These are phyloP conservation scores for Chouioia cunea DNA, from an alignment of 2,888 invertebrate species.

Conservation along the genomic window DNA sequence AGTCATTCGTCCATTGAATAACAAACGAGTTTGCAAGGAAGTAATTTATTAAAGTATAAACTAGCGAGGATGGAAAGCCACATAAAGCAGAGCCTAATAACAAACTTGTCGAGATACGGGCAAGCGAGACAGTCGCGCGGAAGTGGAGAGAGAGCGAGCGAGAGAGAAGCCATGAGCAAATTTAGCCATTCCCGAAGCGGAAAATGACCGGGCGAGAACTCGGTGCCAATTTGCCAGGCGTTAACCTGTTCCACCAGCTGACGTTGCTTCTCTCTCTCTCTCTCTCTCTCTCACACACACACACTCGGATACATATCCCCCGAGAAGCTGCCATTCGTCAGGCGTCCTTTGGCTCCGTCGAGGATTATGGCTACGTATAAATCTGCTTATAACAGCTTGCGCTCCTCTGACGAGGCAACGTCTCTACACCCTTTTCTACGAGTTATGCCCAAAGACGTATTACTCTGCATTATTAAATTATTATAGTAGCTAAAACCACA, in stretches of 20 bases:
- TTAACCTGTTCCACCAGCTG: slow-evolving; percentile 62
- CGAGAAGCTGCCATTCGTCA: slow-evolving; percentile 26
- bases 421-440: background rate
- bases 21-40: too few species aligned
- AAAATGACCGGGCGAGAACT: slow-evolving; percentile 56
- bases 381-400: slow-evolving; percentile 51
- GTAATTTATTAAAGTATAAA: too few species aligned
- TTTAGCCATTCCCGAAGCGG: slow-evolving; percentile 51
- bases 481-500: slow-evolving; percentile 4
- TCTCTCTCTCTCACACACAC: slow-evolving; percentile 43
- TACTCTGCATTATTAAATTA: slow-evolving; percentile 24
- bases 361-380: slow-evolving; percentile 56
- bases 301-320: slow-evolving; percentile 13
- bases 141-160: slow-evolving; percentile 5
- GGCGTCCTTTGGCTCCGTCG: slow-evolving; percentile 44
- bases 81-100: slow-evolving; percentile 38
- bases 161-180: slow-evolving; percentile 50
- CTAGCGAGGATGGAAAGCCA: slow-evolving; percentile 2
- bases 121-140: slow-evolving; percentile 8
- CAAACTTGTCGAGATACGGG: slow-evolving; percentile 31
- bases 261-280: slow-evolving; percentile 54
- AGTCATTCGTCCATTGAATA: too few species aligned
- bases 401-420: slow-evolving; percentile 45
- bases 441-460: background rate
- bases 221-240: slow-evolving; percentile 62